phyloP scores from a whole-genome alignment of 1,140 invertebrate species.

The Nephila pilipes region DNA sequence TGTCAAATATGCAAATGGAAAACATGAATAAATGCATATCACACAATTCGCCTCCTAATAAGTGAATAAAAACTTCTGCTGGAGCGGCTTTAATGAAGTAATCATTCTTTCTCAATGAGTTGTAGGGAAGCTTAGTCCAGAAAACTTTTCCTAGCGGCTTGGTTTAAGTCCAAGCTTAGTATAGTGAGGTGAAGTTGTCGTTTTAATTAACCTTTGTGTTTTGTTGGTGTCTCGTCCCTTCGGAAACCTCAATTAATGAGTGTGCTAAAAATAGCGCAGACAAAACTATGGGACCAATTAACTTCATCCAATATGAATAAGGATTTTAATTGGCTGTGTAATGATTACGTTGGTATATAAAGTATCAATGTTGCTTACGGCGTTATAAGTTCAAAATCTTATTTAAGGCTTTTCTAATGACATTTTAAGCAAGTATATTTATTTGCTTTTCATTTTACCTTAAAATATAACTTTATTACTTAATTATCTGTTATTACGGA shows the following conservation, averaged over 20 bases:
- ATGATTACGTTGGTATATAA: no score
- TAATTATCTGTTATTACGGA: no score
- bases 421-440: no score
- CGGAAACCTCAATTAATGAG: neutral
- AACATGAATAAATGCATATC: constrained; percentile 71
- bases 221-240: neutral
- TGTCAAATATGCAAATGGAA: constrained; percentile 68
- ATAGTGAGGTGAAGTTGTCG: neutral
- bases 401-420: no score
- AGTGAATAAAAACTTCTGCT: constrained; percentile 38
- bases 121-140: neutral
- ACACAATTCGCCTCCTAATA: constrained; percentile 54
- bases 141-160: neutral
- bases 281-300: no score
- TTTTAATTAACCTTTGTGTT: constrained; percentile 12
- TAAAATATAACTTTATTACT: no score
- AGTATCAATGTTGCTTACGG: no score
- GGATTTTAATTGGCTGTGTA: no score
- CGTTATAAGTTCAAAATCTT: no score
- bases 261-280: no score
- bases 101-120: constrained; percentile 43
- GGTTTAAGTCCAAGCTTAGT: constrained; percentile 5
- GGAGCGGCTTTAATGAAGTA: constrained; percentile 51
- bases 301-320: no score
- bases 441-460: no score